Conservation (phyloP, 1,140 invertebrate species). For the Zeugodacus cucurbitae region DNA sequence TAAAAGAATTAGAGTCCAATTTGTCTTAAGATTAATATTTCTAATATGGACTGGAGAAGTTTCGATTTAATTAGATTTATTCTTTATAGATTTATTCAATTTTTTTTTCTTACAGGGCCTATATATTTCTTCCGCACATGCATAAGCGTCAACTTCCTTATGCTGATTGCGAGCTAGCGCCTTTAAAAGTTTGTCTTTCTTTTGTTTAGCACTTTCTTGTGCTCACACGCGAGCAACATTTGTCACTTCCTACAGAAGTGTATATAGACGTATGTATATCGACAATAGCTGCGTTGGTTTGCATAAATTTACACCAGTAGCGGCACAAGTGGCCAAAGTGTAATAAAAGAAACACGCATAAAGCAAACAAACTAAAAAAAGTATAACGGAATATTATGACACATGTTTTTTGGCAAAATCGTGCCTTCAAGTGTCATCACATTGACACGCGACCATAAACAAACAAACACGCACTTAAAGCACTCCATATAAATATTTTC, state of each 20-base stretch:
- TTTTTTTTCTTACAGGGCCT: neutral
- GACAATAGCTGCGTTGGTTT: neutral
- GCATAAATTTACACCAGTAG: neutral
- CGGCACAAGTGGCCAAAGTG: neutral
- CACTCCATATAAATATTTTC: neutral
- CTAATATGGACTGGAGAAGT: no score
- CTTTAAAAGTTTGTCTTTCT: neutral
- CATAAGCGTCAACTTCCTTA: neutral
- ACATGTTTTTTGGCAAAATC: neutral
- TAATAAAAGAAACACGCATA: neutral
- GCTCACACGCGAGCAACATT: neutral
- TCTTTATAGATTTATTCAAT: neutral
- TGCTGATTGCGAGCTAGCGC: neutral
- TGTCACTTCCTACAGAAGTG: neutral
- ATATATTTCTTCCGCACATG: neutral
- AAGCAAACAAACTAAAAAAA: neutral
- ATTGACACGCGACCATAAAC: neutral
- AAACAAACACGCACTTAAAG: neutral
- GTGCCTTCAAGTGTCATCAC: neutral
- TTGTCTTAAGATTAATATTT: no score
- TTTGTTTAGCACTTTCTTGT: neutral
- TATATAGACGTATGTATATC: neutral
- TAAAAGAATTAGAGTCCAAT: no score
- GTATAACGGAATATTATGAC: neutral
- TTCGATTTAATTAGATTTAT: neutral